Conservation (phyloP, 2,113 vertebrate genomes). For the Albula glossodonta region DNA sequence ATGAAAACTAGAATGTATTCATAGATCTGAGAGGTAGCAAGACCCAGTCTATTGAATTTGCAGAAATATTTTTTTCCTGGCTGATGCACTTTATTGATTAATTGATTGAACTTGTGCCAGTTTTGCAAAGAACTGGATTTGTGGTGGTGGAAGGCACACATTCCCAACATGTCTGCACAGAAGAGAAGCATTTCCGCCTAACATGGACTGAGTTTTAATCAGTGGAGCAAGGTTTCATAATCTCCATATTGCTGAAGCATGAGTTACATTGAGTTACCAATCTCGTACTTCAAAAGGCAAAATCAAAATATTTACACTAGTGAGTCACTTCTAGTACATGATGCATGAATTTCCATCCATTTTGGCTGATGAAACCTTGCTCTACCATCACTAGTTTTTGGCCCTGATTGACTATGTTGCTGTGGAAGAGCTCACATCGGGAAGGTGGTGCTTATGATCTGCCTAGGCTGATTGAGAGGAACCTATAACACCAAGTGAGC, state of each 20-base stretch:
- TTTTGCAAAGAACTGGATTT: background rate
- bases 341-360: too few species aligned
- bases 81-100: background rate
- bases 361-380: too few species aligned
- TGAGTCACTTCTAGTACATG: too few species aligned
- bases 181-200: background rate
- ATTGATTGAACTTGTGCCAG: background rate
- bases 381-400: too few species aligned
- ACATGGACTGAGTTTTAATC: background rate
- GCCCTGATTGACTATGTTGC: background rate
- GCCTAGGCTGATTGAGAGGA: background rate
- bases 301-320: too few species aligned
- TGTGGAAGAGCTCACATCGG: background rate
- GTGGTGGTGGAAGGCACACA: background rate
- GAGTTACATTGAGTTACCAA: too few species aligned
- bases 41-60: background rate
- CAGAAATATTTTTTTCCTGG: background rate
- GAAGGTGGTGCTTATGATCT: background rate
- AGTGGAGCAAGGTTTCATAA: too few species aligned
- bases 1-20: background rate
- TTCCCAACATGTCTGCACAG: background rate
- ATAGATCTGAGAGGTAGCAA: background rate
- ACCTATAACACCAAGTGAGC: background rate
- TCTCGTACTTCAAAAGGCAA: too few species aligned
- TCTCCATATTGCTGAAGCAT: too few species aligned